A percentile compares a stretch with the other conserved stretches of the same genome.
These are phyloP conservation scores for Spodoptera exigua DNA, from an alignment of 2,888 invertebrate species.

Conservation along the genomic window DNA sequence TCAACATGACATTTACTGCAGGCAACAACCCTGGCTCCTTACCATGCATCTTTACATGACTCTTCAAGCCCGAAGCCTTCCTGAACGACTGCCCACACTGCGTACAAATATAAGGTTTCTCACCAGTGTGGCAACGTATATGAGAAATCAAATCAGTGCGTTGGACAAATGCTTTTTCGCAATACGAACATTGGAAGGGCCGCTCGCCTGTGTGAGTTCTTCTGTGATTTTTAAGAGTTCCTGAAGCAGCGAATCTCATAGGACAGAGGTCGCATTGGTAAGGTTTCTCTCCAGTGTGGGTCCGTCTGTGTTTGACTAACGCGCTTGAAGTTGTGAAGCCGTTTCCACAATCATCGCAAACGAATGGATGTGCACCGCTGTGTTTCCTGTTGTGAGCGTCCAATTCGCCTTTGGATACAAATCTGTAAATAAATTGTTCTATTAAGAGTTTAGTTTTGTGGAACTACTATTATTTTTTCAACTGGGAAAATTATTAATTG, in stretches of 20 bases:
- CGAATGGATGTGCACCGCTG: constrained; percentile 90
- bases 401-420: constrained; percentile 87
- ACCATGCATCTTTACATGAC: constrained; percentile 83
- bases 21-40: constrained; percentile 49
- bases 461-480: too few species aligned
- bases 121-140: constrained; percentile 88
- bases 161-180: constrained; percentile 89
- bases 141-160: constrained; percentile 89
- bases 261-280: constrained; percentile 90
- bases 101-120: constrained; percentile 81
- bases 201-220: constrained; percentile 90
- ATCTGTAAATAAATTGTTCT: constrained; percentile 65
- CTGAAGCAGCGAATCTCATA: constrained; percentile 88
- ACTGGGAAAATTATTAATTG: too few species aligned
- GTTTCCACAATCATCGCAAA: constrained; percentile 87
- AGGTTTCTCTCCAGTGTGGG: constrained; percentile 90
- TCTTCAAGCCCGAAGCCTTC: constrained; percentile 85
- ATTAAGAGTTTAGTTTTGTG: too few species aligned
- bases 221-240: constrained; percentile 89
- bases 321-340: constrained; percentile 90
- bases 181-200: constrained; percentile 88
- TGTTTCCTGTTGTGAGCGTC: constrained; percentile 89
- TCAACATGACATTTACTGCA: constrained; percentile 46
- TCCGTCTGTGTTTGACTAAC: constrained; percentile 88
- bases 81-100: constrained; percentile 87